Evolutionary conservation across 2,113 vertebrate species (phyloP).

Genomic region (Odocoileus hemionus): DNA sequence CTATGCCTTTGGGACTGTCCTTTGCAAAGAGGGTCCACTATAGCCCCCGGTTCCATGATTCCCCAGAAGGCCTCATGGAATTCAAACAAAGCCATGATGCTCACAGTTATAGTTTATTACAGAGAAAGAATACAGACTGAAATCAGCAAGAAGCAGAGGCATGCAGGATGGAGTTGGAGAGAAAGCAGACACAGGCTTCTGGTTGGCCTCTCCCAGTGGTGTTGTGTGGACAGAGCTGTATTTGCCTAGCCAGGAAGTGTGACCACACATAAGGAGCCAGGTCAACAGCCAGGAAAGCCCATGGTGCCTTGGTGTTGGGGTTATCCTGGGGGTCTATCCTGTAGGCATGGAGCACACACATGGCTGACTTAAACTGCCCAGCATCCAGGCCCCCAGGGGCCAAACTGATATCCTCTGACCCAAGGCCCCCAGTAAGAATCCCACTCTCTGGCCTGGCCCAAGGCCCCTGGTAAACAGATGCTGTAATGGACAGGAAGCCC

Average conservation of each 20-base stretch:
- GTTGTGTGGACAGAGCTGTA: no score
- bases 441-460: not conserved
- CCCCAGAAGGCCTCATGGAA: not conserved
- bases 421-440: not conserved
- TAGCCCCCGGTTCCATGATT: no score
- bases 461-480: not conserved
- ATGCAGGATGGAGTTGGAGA: not conserved
- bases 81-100: not conserved
- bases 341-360: accelerated
- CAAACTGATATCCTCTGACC: not conserved
- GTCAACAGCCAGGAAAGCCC: not conserved
- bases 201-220: not conserved
- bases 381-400: not conserved
- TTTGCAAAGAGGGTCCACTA: not conserved
- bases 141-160: not conserved
- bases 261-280: no score
- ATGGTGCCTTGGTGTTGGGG: not conserved
- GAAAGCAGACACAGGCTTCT: not conserved
- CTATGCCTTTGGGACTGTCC: accelerated
- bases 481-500: no score
- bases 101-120: not conserved
- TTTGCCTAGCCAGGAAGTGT: not conserved
- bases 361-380: not conserved
- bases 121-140: no score
- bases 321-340: not conserved